phyloP scores from a whole-genome alignment of 2,797 vertebrate species.

The Anabas testudineus region DNA sequence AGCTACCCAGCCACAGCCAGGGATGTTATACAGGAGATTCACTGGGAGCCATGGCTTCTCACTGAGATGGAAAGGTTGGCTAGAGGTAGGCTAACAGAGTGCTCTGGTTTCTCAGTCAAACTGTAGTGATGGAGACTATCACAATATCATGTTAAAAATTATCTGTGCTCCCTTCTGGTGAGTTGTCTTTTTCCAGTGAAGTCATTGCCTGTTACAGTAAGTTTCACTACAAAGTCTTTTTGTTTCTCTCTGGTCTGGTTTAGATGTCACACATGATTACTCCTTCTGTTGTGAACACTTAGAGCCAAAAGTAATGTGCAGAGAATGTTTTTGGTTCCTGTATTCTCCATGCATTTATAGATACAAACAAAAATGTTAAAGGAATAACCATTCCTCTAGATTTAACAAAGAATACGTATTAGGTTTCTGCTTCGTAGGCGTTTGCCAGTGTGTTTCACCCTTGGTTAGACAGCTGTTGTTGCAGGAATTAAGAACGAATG shows the following conservation, averaged over 20 bases:
- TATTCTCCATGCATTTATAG: background rate
- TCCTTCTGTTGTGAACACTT: slow-evolving; percentile 30
- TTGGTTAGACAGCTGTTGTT: slow-evolving; percentile 38
- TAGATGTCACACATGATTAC: slow-evolving; percentile 43
- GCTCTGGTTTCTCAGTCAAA: slow-evolving; percentile 35
- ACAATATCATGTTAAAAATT: slow-evolving; percentile 48
- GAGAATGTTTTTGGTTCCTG: background rate
- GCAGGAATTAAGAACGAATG: slow-evolving; percentile 66
- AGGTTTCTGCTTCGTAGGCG: background rate
- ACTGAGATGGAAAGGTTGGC: slow-evolving; percentile 82
- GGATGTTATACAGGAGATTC: slow-evolving; percentile 89
- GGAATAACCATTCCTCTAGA: background rate
- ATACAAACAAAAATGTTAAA: background rate
- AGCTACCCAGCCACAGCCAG: slow-evolving; percentile 55
- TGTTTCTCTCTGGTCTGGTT: slow-evolving; percentile 39
- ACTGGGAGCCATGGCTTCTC: slow-evolving; percentile 88
- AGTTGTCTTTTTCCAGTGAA: slow-evolving; percentile 53
- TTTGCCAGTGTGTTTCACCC: slow-evolving; percentile 10
- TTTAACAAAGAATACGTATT: background rate
- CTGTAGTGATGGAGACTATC: slow-evolving; percentile 40
- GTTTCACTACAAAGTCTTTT: slow-evolving; percentile 30
- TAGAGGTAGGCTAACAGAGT: slow-evolving; percentile 86
- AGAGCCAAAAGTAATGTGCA: slow-evolving; percentile 25
- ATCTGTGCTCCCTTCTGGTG: slow-evolving; percentile 32
- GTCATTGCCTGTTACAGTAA: slow-evolving; percentile 35